Conservation (phyloP, 2,797 vertebrate species). For the Graptemys geographica region DNA sequence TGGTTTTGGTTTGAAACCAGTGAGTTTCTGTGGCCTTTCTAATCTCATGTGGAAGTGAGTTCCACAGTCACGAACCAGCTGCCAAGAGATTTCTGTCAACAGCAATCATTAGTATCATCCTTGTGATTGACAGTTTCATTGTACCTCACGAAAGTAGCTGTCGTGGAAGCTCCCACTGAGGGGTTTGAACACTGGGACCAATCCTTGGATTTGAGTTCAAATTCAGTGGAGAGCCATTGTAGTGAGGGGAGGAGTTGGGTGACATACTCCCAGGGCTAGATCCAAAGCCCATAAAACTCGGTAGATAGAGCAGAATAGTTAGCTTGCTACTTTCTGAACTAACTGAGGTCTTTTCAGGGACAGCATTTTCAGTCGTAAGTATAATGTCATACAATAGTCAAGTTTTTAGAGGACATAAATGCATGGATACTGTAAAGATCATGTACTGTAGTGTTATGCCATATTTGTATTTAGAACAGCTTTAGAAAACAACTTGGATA, state of each 20-base stretch:
- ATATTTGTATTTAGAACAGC: neutral
- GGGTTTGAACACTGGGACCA: neutral
- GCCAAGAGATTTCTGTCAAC: neutral
- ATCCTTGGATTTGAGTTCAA: neutral
- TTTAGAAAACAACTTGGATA: neutral
- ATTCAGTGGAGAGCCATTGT: neutral
- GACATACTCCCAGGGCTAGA: neutral
- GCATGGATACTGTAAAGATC: neutral
- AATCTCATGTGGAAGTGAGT: neutral
- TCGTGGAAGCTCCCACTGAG: neutral
- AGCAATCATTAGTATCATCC: neutral
- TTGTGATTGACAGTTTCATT: neutral
- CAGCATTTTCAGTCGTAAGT: neutral
- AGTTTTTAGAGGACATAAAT: neutral
- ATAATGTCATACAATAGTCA: neutral
- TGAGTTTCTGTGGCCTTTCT: neutral
- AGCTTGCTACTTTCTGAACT: neutral
- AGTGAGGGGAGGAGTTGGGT: neutral
- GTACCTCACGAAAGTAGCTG: neutral
- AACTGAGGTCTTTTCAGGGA: neutral
- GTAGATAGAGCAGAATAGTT: neutral
- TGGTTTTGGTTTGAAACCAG: neutral
- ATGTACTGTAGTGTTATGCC: neutral
- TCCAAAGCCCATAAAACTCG: neutral
- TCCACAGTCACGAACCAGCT: fast-evolving